Evolutionary conservation across 1,140 invertebrate species (phyloP).

Genomic region (Zophobas atratus): DNA sequence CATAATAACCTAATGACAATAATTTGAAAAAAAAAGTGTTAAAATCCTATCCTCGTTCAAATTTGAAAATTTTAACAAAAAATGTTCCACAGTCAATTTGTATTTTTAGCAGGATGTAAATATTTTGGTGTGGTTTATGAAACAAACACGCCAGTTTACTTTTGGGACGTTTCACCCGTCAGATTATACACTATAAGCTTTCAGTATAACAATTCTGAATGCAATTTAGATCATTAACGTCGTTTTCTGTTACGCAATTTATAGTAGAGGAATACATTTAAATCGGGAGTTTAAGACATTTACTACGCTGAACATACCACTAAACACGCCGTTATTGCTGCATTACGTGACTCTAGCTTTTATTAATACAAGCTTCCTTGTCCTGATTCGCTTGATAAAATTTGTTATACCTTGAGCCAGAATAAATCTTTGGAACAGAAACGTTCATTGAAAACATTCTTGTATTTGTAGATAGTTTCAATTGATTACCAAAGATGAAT

Average conservation of each 20-base stretch:
- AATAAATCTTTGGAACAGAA: neutral
- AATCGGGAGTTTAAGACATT: neutral
- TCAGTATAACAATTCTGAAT: neutral
- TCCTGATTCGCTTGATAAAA: slow-evolving; percentile 2
- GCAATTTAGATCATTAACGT: neutral
- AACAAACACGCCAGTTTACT: slow-evolving; percentile 5
- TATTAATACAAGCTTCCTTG: slow-evolving; percentile 2
- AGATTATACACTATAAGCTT: neutral
- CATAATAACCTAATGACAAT: no score
- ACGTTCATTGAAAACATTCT: neutral
- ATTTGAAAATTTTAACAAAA: no score
- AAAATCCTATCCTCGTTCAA: no score
- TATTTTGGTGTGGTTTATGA: neutral
- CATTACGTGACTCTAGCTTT: neutral
- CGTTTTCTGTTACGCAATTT: slow-evolving; percentile 1
- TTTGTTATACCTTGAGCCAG: neutral
- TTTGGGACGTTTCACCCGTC: neutral
- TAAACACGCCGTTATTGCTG: slow-evolving; percentile 2
- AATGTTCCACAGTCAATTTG: no score
- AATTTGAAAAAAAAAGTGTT: no score
- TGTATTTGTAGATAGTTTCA: neutral
- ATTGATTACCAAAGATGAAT: neutral
- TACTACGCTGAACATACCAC: neutral
- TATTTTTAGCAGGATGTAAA: no score
- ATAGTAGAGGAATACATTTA: neutral